Evolutionary conservation across 2,113 vertebrate species (phyloP).

Genomic region (human): DNA sequence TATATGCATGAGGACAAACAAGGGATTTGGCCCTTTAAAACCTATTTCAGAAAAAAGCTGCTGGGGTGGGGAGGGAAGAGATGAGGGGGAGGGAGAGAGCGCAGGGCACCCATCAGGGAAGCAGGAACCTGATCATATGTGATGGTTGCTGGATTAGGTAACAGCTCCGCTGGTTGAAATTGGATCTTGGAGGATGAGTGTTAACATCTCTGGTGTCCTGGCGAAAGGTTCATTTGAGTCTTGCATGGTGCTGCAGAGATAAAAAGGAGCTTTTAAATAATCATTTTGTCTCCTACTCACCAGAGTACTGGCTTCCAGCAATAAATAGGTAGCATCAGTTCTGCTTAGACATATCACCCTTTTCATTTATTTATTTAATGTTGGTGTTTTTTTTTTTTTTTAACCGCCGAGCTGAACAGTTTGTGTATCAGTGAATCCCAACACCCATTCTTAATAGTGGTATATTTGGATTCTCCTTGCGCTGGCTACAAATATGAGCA

Average conservation of each 20-base stretch:
- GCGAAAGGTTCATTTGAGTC: constrained; percentile 44
- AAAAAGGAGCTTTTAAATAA: constrained; percentile 82
- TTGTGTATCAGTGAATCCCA: accelerated
- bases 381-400: neutral
- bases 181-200: constrained; percentile 62
- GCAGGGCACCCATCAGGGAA: neutral
- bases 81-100: too few species aligned
- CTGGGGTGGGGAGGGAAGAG: neutral
- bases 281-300: constrained; percentile 72
- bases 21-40: constrained; percentile 21
- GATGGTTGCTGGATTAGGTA: constrained; percentile 69
- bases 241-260: constrained; percentile 46
- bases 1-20: accelerated
- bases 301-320: constrained; percentile 70
- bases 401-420: neutral
- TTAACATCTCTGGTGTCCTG: constrained; percentile 49
- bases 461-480: neutral
- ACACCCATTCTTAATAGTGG: accelerated
- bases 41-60: neutral
- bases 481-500: neutral
- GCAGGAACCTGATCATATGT: constrained; percentile 39
- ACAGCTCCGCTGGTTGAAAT: constrained; percentile 63
- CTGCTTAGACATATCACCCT: constrained; percentile 58
- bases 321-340: constrained; percentile 74
- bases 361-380: constrained; percentile 66